Base-by-base conservation (phyloP, 2,113 vertebrate genomes). In the Machaerirhynchus nigripectus region DNA sequence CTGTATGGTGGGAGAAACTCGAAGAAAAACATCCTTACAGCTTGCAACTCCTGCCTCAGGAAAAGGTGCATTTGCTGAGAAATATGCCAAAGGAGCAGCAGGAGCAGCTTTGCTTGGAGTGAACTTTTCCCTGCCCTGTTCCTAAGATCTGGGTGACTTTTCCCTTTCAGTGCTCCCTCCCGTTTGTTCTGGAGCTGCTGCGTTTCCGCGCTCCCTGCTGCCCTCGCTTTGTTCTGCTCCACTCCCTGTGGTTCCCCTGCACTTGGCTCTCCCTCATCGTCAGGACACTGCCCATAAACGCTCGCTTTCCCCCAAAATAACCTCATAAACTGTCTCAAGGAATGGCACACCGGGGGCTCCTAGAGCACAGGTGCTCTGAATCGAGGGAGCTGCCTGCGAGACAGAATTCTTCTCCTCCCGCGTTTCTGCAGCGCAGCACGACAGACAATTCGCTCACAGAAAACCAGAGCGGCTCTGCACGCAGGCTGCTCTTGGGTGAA, bases 131-230 rank as follows among this genome's bases (percentile, higher is more conserved):
- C 9, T 3, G 2, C 35, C 74, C 24, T 56, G 8, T 15, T 75
- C 18, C n/a, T 26, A 22, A n/a, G 13, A 9, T 40, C 10, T 49
- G 30, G 47, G 23, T 18, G 55, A 4, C 21, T 37, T 73, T 65
- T 23, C 18, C 13, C 28, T 71, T 35, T 30, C 37, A 14, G 9
- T 3, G 3, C 6, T 8, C 2, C 0, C 27, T 68, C 47, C 40
- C 10, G 3, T 46, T 49, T 73, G 5, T 26, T 20, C 57, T 39
- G 55, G 23, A 47, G 39, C 44, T 63, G 47, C 61, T 16, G 15
- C 4, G 24, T 37, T 11, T 42, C 16, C 0, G 0, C 4, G 11
- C 30, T 89, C 24, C 42, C 52, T 46, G 13, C 37, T 52, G 0
- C 4, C 64, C 16, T 26, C 33, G 4, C 13, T 44, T 16, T 47